phyloP scores from a whole-genome alignment of 2,113 vertebrate species.

The Paraplagusia blochii region DNA sequence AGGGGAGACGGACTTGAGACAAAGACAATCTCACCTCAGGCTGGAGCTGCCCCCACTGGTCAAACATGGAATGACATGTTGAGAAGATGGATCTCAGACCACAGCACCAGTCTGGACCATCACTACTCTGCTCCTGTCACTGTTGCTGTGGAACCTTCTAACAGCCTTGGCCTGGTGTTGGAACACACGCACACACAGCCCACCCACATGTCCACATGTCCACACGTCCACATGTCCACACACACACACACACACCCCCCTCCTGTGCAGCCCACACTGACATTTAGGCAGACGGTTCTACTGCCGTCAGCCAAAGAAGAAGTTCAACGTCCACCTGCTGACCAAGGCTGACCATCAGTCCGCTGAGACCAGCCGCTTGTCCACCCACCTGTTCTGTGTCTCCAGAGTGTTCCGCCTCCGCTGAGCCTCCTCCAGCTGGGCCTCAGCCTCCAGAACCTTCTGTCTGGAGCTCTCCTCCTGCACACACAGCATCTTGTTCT shows the following conservation, averaged over 20 bases:
- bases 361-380: neutral
- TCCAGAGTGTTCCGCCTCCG: conserved; percentile 80
- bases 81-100: conserved; percentile 23
- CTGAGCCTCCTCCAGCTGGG: conserved; percentile 82
- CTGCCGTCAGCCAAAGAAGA: conserved; percentile 50
- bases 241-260: conserved; percentile 46
- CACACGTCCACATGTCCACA: conserved; percentile 54
- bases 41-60: no score
- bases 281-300: conserved; percentile 70
- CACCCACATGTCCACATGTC: conserved; percentile 69
- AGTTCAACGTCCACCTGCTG: conserved; percentile 51
- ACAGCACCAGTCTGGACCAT: conserved; percentile 36
- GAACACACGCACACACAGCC: conserved; percentile 50
- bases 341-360: no score
- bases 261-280: conserved; percentile 68
- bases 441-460: conserved; percentile 75
- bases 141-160: conserved; percentile 64
- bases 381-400: conserved; percentile 80
- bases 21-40: no score
- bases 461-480: conserved; percentile 82
- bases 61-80: no score
- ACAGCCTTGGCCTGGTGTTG: conserved; percentile 69
- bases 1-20: neutral
- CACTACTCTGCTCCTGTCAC: conserved; percentile 51
- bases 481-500: conserved; percentile 85